Evolutionary conservation across 1,140 invertebrate genomes (phyloP), one percentile per base, ranked within the genome.

Genomic region (Zaprionus davidi): DNA sequence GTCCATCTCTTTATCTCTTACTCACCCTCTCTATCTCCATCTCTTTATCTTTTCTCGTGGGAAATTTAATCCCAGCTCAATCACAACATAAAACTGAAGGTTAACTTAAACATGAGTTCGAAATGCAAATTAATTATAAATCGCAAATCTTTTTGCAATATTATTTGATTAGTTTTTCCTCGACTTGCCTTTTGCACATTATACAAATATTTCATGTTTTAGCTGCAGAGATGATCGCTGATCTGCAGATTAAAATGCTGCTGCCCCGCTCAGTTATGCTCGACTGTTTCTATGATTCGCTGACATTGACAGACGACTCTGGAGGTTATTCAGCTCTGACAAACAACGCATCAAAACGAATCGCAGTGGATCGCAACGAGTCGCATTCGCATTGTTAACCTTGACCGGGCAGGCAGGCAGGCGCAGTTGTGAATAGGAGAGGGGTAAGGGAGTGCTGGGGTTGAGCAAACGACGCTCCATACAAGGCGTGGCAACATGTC

Each of bases 361-460:
- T n/a, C 5, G 22, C 51, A 57, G 26, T 38, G 65, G 38, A 67
- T 58, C 55, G 60, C 46, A 63, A 34, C 44, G 49, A 31, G 36
- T 63, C 49, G 34, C 51, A 41, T 38, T 87, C 77, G 80, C 83
- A 88, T 84, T 71, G 78, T 81, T 88, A 87, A 87, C 83, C 84
- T 88, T 87, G 83, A 87, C 83, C 83, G 70, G 71, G 76, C 79
- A 56, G 53, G 58, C 72, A 72, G 78, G 70, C 72, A 72, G 78
- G 70, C 71, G 3, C 31, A 34, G 9, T 11, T 7, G 9, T 11
- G 31, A 31, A 34, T 34, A 31, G 65, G 17, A 6, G 41, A 44
- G 2, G 7, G 41, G 13, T 5, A 0, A 15, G 1, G 36, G 4
- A 38, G 12, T 15, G 3, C 1, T 12, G 36, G 0, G 34, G 3